Conservation (phyloP, 1,140 invertebrate genomes). For the Nilaparvata lugens region DNA sequence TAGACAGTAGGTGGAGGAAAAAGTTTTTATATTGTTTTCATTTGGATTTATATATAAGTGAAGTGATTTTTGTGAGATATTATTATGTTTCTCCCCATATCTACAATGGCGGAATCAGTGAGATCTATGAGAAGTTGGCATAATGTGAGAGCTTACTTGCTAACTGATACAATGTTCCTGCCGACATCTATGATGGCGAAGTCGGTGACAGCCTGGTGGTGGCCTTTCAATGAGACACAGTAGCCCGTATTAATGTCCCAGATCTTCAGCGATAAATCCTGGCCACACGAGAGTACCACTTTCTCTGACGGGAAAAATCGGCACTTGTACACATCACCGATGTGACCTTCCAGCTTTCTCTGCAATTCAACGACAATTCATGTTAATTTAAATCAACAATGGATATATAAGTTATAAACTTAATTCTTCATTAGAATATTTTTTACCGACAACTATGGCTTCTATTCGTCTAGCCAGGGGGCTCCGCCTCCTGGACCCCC, state of each 20-base stretch:
- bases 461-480: no score
- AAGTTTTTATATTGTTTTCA: no score
- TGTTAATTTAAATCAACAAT: not conserved
- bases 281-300: constrained; percentile 55
- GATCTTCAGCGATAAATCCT: constrained; percentile 57
- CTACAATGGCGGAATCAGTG: no score
- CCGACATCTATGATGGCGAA: constrained; percentile 58
- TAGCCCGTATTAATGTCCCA: constrained; percentile 59
- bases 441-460: no score
- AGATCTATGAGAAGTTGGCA: no score
- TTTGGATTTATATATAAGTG: no score
- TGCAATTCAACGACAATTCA: constrained; percentile 28
- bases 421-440: no score
- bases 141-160: constrained; percentile 37
- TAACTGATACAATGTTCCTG: constrained; percentile 59
- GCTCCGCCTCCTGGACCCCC: no score
- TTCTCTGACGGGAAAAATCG: constrained; percentile 62
- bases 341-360: constrained; percentile 52
- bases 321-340: constrained; percentile 57
- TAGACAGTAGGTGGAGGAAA: no score
- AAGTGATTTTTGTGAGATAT: no score
- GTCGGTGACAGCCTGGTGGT: constrained; percentile 54
- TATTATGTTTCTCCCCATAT: no score
- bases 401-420: no score
- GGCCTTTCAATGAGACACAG: constrained; percentile 56